Base-by-base conservation (phyloP, 2,888 invertebrate genomes). In the Pharmacophagus antenor region DNA sequence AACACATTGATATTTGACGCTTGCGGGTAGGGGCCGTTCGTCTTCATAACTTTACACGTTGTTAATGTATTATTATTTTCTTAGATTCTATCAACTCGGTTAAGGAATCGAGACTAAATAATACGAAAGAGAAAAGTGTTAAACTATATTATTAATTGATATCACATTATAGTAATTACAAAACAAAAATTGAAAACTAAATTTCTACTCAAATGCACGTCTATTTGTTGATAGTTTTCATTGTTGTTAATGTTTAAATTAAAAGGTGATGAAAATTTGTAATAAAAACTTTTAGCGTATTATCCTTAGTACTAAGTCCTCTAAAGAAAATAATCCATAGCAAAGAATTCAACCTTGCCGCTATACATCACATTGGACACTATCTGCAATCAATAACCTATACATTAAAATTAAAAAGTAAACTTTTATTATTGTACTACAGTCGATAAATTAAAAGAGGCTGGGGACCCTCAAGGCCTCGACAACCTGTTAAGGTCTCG, bases 401-500 rank as follows among this genome's bases (percentile, higher is more conserved):
- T 65, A 25, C 58, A 66, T 64, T 63, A 61, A 49, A 42, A 61
- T 65, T 65, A 68, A 67, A 70, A 68, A 67, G 51, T 63, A 54
- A 60, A 62, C 51, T 62, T 64, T 64, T 62, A 62, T 62, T 67
- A 65, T 62, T 66, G 65, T 62, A 63, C 62, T 67, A 65, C 65
- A 62, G 60, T 64, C 65, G 66, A 68, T 67, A 74, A 70, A 75
- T 79, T 75, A 80, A 75, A 75, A 82, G 80, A 82, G 80, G 82
- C 77, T 73, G 72, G 62, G 70, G 71, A 73, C 72, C 68, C 67
- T 59, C 62, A 64, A 67, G 80, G 76, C 86, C 86, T 87, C 61
- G 64, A 62, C 67, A 68, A 71, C 71, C 71, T 71, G 76, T 71
- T 70, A 79, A 84, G 86, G 84, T 76, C 82, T 77, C 74, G 70